Evolutionary conservation across 1,140 invertebrate species (phyloP), one percentile per base, ranked within the genome.

Genomic region (Coptotermes formosanus): DNA sequence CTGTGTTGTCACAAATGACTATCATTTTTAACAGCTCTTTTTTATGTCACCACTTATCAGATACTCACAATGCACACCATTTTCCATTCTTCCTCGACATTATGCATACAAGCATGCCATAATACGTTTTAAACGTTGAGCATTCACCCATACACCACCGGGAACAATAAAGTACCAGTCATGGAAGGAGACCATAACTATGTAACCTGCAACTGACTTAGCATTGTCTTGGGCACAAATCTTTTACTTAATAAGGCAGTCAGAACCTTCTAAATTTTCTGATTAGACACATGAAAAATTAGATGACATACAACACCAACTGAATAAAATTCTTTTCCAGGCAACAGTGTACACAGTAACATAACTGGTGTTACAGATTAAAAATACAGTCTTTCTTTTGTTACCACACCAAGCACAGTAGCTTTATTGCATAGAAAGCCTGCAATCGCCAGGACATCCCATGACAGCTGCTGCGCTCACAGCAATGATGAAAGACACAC

Each of bases 11-110:
- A 75, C 14, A 30, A 75, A 75, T 30, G n/a, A 75, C n/a, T n/a
- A 75, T 30, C 64, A 75, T 75, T 75, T 14, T 75, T 25, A 75
- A 75, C 64, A 30, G 64, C 64, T 75, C n/a, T n/a, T 75, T 75
- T 75, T 75, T 75, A n/a, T 75, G 64, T 75, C n/a, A 75, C n/a
- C 64, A 75, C 59, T 75, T 75, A 75, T 75, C 64, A 75, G 64
- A 75, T 75, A 30, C 64, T 75, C 25, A 75, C 64, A 75, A 30
- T 75, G 64, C 64, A 30, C n/a, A 75, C 64, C 64, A 75, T 75
- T 75, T 75, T 75, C 64, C 25, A 75, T 75, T 75, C 64, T 75
- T 75, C 25, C n/a, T 75, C n/a, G 64, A 75, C 64, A 75, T 30
- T 75, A 30, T 75, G 64, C 3, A 75, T 75, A 75, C 25, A 75